A percentile compares a stretch with the other conserved stretches of the same genome.
Conservation (phyloP, 2,888 invertebrate genomes). For the Calephelis perditalis region DNA sequence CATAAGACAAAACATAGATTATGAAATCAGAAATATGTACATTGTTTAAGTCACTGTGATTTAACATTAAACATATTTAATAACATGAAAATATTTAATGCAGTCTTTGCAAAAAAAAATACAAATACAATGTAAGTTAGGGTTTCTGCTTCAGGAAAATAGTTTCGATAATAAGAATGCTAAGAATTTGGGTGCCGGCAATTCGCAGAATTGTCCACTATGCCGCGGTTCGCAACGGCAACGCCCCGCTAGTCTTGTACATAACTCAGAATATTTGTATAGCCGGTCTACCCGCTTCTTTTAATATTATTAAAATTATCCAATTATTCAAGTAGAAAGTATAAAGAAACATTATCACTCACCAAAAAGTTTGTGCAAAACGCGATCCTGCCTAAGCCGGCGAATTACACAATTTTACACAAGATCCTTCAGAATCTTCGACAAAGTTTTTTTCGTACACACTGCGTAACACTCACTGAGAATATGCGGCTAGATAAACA, state of each 20-base stretch:
- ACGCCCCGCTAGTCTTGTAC: slow-evolving; percentile 50
- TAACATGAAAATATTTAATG: too few species aligned
- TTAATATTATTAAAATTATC: slow-evolving; percentile 20
- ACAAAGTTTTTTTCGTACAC: slow-evolving; percentile 78
- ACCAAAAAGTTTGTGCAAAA: slow-evolving; percentile 75
- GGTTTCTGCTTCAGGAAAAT: slow-evolving; percentile 15
- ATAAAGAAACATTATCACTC: slow-evolving; percentile 42
- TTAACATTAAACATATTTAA: too few species aligned
- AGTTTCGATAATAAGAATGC: slow-evolving; percentile 31
- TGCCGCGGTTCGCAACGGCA: slow-evolving; percentile 52
- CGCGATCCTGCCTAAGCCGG: slow-evolving; percentile 69
- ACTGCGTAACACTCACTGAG: slow-evolving; percentile 78
- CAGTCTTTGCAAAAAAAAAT: too few species aligned
- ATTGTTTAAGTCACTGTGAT: too few species aligned
- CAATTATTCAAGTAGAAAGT: slow-evolving; percentile 20
- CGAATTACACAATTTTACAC: slow-evolving; percentile 76
- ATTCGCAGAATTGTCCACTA: slow-evolving; percentile 58
- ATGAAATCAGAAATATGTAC: too few species aligned
- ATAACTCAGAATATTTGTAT: slow-evolving; percentile 28
- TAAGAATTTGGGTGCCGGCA: slow-evolving; percentile 51
- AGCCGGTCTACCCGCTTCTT: slow-evolving; percentile 35
- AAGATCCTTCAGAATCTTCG: slow-evolving; percentile 78
- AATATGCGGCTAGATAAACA: slow-evolving; percentile 74
- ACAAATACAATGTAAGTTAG: background rate
- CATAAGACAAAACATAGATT: too few species aligned